A percentile compares a stretch with the other conserved stretches of the same genome.
phyloP scores from a whole-genome alignment of 2,113 vertebrate species.

The Ochotona curzoniae region DNA sequence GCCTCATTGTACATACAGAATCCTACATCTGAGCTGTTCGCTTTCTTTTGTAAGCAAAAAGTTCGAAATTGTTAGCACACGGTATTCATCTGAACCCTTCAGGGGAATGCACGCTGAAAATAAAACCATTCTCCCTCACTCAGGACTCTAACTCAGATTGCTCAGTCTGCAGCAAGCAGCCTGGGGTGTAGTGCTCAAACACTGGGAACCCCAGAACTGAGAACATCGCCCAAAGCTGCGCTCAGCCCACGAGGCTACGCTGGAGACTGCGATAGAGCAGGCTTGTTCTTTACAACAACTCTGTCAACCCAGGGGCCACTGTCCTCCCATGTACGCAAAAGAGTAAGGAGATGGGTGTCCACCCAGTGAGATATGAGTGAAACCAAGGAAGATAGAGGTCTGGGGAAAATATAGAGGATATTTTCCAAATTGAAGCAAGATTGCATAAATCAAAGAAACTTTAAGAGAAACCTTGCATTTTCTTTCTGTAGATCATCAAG shows the following conservation, averaged over 20 bases:
- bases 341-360: background rate
- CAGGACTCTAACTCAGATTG: too few relatives aligned
- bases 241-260: background rate
- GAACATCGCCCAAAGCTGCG: background rate
- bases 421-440: background rate
- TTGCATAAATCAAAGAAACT: background rate
- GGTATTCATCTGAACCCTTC: background rate
- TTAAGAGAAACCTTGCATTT: background rate
- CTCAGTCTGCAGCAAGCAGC: background rate
- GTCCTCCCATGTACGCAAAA: background rate
- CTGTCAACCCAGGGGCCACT: background rate
- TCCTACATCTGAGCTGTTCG: background rate
- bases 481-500: background rate
- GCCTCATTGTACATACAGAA: background rate
- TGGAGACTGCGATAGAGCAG: background rate
- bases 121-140: background rate
- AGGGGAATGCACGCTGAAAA: background rate
- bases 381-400: background rate
- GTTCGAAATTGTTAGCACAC: conserved; percentile 42
- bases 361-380: background rate
- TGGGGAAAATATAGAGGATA: background rate
- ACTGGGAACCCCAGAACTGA: background rate
- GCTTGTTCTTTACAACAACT: background rate
- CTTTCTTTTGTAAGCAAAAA: conserved; percentile 39
- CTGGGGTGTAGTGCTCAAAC: background rate